phyloP scores from a whole-genome alignment of 2,113 vertebrate genomes.

The Microtus oregoni region DNA sequence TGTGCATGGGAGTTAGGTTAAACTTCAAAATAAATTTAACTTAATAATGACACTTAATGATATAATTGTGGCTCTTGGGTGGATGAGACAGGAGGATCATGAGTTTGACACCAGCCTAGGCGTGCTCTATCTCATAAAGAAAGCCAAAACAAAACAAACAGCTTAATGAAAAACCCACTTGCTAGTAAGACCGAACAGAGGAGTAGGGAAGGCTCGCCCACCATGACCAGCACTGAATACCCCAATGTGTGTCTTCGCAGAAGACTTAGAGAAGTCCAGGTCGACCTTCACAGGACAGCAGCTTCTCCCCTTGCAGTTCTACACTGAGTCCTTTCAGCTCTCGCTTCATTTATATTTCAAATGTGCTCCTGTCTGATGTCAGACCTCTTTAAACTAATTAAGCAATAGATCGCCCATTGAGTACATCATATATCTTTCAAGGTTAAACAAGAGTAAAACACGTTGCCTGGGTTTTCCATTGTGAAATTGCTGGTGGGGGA shows the following conservation, averaged over 20 bases:
- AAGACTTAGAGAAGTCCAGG: neutral
- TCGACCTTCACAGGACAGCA: conserved; percentile 61
- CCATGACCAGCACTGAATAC: neutral
- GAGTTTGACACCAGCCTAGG: neutral
- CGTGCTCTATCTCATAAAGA: neutral
- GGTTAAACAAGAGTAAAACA: conserved; percentile 69
- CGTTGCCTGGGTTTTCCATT: conserved; percentile 56
- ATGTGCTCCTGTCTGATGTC: conserved; percentile 52
- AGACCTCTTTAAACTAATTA: conserved; percentile 71
- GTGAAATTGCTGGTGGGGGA: conserved; percentile 9
- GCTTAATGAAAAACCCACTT: neutral
- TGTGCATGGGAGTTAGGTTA: neutral
- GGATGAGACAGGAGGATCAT: neutral
- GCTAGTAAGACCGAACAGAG: neutral
- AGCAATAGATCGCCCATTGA: conserved; percentile 65
- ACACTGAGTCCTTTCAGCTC: conserved; percentile 43
- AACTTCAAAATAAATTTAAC: conserved; percentile 52
- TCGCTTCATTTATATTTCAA: conserved; percentile 58
- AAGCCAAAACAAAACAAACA: neutral
- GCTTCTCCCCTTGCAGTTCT: conserved; percentile 29
- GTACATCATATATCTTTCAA: conserved; percentile 66
- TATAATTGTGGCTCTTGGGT: neutral
- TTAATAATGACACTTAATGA: neutral
- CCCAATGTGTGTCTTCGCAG: neutral
- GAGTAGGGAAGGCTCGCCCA: neutral